Evolutionary conservation across 1,140 invertebrate species (phyloP).

Genomic region (Drosophila insularis): DNA sequence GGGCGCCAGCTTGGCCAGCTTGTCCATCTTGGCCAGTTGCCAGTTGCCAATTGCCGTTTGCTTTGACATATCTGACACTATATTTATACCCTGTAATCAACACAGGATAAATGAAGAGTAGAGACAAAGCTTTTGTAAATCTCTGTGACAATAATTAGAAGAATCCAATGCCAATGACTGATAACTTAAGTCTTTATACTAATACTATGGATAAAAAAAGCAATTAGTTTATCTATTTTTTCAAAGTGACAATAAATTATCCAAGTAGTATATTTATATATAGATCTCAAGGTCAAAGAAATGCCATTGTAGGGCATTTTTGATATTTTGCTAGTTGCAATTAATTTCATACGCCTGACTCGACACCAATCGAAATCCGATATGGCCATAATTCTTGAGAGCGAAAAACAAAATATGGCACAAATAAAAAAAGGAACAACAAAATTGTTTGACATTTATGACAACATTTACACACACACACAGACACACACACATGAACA

Average conservation of each 20-base stretch:
- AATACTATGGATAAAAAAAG: too few species aligned
- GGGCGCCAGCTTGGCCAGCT: conserved; percentile 14
- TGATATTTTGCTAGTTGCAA: conserved; percentile 13
- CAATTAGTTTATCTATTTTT: too few species aligned
- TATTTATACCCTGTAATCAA: neutral
- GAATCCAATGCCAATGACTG: neutral
- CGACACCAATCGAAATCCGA: conserved; percentile 37
- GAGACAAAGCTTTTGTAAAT: neutral
- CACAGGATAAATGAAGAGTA: neutral
- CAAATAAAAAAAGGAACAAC: conserved; percentile 10
- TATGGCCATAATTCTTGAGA: conserved; percentile 48
- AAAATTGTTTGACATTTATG: conserved; percentile 74
- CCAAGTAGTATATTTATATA: too few species aligned
- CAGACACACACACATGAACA: conserved; percentile 54
- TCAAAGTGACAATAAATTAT: too few species aligned
- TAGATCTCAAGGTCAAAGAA: conserved; percentile 8
- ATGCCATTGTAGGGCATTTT: conserved; percentile 12
- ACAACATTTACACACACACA: conserved; percentile 74
- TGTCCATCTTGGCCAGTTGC: conserved; percentile 13
- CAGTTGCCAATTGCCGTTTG: neutral
- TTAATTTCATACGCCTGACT: conserved; percentile 46
- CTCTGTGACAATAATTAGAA: too few species aligned
- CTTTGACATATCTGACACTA: neutral
- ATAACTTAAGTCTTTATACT: too few species aligned
- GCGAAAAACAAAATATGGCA: conserved; percentile 29